Base-by-base conservation (phyloP, 2,797 vertebrate species). In the Crenichthys baileyi region DNA sequence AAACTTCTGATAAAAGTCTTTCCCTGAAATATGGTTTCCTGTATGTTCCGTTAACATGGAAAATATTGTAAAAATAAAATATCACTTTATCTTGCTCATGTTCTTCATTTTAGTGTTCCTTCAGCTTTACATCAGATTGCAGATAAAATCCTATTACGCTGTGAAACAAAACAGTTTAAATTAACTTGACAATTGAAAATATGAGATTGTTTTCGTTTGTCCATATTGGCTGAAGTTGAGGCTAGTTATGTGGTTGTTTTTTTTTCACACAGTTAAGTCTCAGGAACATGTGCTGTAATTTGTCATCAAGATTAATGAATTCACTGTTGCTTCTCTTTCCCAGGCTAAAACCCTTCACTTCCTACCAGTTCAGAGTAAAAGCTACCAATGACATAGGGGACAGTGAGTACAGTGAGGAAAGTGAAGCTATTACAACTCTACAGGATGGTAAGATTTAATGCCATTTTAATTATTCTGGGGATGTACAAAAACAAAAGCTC, bases 361-460 rank as follows among this genome's bases (percentile, higher is more conserved):
- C 97, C 76, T 99, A 99, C 95, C 98, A 98, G 95, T 99, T 99
- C 95, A 95, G 97, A 0, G 96, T 99, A 13, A 99, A 98, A 89
- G 97, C 98, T 0, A 99, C 98, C 0, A 99, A 99, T 0, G 98
- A 99, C 94, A 98, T 99, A 0, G 98, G 98, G 39, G 98, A 99
- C 96, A 99, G 98, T 20, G 97, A 97, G 83, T 99, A 98, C 96
- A 98, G 98, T 2, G 95, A 97, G 89, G 97, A 99, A 76, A 99
- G 98, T 0, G 98, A 99, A 78, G 97, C 98, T 0, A 96, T 99
- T 89, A 99, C 98, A 22, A 99, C 98, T 0, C 95, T 99, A 15
- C 98, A 99, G 94, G 98, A 98, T 0, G 97, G 98, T 99, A 91
- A 90, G 96, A 50, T 5, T 1, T 0, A 39, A 29, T 29, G 7